Percentiles rank a stretch among this genome's conserved stretches.
Evolutionary conservation across 1,140 invertebrate species (phyloP).

Genomic region (Telenomus remus): DNA sequence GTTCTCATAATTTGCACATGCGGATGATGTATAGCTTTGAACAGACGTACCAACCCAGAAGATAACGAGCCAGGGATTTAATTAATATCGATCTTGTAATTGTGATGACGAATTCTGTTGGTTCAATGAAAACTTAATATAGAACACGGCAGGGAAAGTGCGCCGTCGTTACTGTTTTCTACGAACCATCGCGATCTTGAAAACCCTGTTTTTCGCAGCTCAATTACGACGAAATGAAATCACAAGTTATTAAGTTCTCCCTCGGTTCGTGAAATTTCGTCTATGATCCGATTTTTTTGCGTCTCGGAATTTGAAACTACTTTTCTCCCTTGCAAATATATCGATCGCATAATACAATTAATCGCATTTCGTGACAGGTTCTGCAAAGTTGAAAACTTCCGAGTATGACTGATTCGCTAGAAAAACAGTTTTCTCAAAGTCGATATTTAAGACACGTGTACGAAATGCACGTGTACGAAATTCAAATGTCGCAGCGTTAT

Average conservation of each 20-base stretch:
- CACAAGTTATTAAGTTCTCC: too few species aligned
- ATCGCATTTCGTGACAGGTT: too few species aligned
- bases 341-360: too few species aligned
- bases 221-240: background rate
- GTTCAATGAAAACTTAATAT: constrained; percentile 12
- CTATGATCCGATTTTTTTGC: too few species aligned
- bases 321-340: too few species aligned
- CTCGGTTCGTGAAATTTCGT: too few species aligned
- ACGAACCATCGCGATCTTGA: constrained; percentile 5
- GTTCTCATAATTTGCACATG: background rate
- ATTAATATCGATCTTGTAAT: constrained; percentile 15
- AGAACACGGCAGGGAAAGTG: constrained; percentile 1
- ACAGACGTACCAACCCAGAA: background rate
- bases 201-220: constrained; percentile 1
- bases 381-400: too few species aligned
- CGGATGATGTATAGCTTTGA: constrained; percentile 6
- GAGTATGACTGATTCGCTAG: too few species aligned
- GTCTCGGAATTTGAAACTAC: too few species aligned
- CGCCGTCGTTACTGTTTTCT: background rate
- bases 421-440: too few species aligned
- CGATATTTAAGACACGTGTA: constrained; percentile 8
- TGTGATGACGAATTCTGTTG: background rate
- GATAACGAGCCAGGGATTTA: background rate
- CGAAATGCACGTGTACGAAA: constrained; percentile 6
- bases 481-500: constrained; percentile 17